A percentile compares a stretch with the other conserved stretches of the same genome.
These are phyloP conservation scores for Thalassarche chlororhynchos DNA, from an alignment of 2,113 vertebrate genomes.

Conservation along the genomic window DNA sequence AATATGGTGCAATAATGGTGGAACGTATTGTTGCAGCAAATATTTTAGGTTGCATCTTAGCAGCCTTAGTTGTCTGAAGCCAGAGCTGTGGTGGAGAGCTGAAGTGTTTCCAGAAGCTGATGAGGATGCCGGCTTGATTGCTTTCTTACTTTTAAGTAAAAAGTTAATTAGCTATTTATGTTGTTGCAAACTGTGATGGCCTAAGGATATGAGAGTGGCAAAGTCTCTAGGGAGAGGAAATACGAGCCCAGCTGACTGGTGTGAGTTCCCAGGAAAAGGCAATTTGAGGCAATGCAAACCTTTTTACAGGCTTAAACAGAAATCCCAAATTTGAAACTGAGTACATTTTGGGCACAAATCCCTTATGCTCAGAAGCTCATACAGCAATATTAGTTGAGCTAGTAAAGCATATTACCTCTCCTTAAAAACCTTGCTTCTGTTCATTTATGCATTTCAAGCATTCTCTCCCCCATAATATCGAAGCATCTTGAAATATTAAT, in stretches of 20 bases:
- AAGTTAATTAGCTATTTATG: constrained; percentile 55
- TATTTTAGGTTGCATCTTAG: neutral
- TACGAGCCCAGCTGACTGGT: neutral
- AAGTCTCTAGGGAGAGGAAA: neutral
- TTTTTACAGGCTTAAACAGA: neutral
- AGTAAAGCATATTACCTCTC: neutral
- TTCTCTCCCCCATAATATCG: neutral
- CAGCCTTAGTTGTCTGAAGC: neutral
- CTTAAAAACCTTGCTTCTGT: neutral
- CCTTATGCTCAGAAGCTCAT: neutral
- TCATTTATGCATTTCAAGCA: neutral
- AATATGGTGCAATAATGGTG: neutral
- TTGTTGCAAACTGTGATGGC: constrained; percentile 35
- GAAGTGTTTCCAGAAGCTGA: neutral
- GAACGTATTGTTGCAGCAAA: neutral
- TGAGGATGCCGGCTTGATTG: neutral
- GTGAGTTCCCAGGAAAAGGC: neutral
- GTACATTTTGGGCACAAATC: neutral
- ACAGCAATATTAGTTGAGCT: neutral
- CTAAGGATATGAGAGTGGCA: neutral
- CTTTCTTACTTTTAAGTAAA: constrained; percentile 59
- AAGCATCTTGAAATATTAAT: neutral
- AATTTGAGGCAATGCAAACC: neutral
- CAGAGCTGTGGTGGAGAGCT: neutral
- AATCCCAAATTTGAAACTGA: neutral